phyloP scores from a whole-genome alignment of 1,140 invertebrate genomes.

The Oncopodura yosiiana region DNA sequence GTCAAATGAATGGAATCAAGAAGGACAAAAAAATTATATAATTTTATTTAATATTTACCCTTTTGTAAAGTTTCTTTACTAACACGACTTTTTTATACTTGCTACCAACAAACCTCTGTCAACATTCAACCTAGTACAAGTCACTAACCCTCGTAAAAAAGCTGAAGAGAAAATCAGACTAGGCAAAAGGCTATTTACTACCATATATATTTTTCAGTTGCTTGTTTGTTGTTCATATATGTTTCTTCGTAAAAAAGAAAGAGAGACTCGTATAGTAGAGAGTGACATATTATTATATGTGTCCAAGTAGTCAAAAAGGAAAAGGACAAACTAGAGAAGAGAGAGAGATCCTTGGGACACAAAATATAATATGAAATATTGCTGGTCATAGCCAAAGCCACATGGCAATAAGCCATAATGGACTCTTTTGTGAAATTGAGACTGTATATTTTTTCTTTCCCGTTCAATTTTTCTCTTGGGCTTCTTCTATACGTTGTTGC shows the following conservation, averaged over 20 bases:
- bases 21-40: too few species aligned
- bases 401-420: conserved; percentile 17
- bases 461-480: background rate
- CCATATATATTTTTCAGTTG: background rate
- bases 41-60: too few species aligned
- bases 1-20: too few species aligned
- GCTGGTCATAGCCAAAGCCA: conserved; percentile 7
- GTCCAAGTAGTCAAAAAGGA: background rate
- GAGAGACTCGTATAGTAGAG: background rate
- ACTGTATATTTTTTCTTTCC: conserved; percentile 14
- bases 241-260: background rate
- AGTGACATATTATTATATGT: background rate
- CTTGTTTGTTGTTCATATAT: background rate
- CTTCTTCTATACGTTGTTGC: background rate
- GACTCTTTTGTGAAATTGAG: conserved; percentile 16
- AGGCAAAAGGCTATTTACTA: conserved; percentile 1
- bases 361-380: conserved; percentile 11
- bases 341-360: too few species aligned
- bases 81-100: too few species aligned
- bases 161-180: too few species aligned
- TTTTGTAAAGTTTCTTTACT: too few species aligned
- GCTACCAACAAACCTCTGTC: too few species aligned
- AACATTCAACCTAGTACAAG: too few species aligned
- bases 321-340: background rate
- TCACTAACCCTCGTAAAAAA: too few species aligned